A percentile compares a stretch with the other conserved stretches of the same genome.
Evolutionary conservation across 2,113 vertebrate species (phyloP).

Genomic region (Columba janthina): DNA sequence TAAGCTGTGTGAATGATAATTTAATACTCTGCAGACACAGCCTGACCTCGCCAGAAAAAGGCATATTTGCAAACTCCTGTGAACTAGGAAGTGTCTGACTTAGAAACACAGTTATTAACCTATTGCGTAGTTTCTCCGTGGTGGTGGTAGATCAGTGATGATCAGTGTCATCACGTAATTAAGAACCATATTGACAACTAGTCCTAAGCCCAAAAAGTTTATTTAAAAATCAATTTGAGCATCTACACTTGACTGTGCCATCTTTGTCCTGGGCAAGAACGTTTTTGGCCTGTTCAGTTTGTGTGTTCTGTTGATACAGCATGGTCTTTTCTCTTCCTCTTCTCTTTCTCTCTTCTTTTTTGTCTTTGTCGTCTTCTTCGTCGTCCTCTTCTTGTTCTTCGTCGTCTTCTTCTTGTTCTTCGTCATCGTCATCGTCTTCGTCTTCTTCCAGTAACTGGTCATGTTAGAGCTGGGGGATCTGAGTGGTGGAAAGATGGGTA

Average conservation of each 20-base stretch:
- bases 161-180: not conserved
- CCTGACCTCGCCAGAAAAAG: not conserved
- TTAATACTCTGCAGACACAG: not conserved
- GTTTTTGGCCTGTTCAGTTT: not conserved
- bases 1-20: not conserved
- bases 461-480: not conserved
- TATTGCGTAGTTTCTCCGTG: rapidly evolving
- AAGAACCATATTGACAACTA: not conserved
- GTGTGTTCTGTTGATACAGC: rapidly evolving
- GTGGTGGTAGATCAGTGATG: not conserved
- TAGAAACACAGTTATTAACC: not conserved
- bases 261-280: not conserved
- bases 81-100: not conserved
- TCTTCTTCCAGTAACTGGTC: not conserved
- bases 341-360: too few relatives aligned
- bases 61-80: not conserved
- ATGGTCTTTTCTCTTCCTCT: not conserved
- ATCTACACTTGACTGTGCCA: not conserved
- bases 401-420: too few relatives aligned
- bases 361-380: too few relatives aligned
- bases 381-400: too few relatives aligned
- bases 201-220: not conserved
- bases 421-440: too few relatives aligned
- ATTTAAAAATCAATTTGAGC: not conserved
- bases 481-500: not conserved